Evolutionary conservation across 2,888 invertebrate species (phyloP).

Genomic region (Tuberolachnus salignus): DNA sequence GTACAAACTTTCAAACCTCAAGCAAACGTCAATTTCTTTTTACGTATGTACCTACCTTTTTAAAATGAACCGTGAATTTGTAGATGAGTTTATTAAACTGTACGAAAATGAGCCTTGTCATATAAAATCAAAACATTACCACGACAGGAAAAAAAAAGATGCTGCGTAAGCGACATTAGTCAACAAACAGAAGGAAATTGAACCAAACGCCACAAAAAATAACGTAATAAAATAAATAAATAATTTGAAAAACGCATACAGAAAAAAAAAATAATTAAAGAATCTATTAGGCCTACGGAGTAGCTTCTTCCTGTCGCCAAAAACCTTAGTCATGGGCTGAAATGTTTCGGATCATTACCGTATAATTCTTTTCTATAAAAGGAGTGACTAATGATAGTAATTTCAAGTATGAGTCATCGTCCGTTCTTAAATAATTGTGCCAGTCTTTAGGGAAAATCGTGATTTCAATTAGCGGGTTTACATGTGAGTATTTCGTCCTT

Average conservation of each 20-base stretch:
- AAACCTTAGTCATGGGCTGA: too few relatives aligned
- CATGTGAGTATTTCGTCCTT: too few relatives aligned
- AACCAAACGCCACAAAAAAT: not conserved
- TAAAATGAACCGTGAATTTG: not conserved
- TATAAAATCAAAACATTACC: not conserved
- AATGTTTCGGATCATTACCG: too few relatives aligned
- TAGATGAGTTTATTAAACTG: not conserved
- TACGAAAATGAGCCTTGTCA: not conserved
- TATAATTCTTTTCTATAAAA: too few relatives aligned
- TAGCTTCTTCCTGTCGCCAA: too few relatives aligned
- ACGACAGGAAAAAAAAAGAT: not conserved
- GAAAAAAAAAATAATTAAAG: slow-evolving; percentile 16
- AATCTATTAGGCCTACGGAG: slow-evolving; percentile 10
- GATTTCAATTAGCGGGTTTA: too few relatives aligned
- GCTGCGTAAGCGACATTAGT: not conserved
- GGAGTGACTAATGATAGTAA: too few relatives aligned
- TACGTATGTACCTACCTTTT: not conserved
- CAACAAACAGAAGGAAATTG: not conserved
- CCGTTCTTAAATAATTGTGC: too few relatives aligned
- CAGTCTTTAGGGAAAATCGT: too few relatives aligned
- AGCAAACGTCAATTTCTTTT: not conserved
- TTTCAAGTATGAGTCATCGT: too few relatives aligned
- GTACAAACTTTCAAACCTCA: not conserved
- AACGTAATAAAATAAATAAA: slow-evolving; percentile 20
- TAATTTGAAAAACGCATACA: not conserved